A percentile compares a stretch with the other conserved stretches of the same genome.
Conservation (phyloP, 2,888 invertebrate genomes). For the Strigamia transsilvanica region DNA sequence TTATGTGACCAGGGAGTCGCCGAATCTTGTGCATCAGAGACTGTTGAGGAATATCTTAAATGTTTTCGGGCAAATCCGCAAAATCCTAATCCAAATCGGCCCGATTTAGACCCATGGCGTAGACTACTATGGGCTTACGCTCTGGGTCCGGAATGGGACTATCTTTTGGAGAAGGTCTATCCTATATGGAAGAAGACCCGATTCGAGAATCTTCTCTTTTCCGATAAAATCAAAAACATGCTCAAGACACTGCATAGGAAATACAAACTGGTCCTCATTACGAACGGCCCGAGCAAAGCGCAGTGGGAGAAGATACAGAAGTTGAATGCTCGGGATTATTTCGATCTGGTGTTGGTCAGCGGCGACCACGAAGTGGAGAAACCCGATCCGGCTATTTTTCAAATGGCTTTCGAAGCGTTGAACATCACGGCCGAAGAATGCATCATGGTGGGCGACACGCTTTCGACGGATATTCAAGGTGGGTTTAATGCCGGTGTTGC, state of each 20-base stretch:
- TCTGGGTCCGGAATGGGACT: constrained; percentile 76
- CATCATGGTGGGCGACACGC: constrained; percentile 87
- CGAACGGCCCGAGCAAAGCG: constrained; percentile 84
- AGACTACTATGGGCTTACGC: constrained; percentile 80
- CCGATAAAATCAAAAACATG: constrained; percentile 75
- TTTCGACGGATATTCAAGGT: constrained; percentile 87
- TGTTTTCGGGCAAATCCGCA: constrained; percentile 83
- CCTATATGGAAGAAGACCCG: constrained; percentile 80
- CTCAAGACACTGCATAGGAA: constrained; percentile 72
- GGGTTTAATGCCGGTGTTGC: constrained; percentile 79
- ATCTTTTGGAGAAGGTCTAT: constrained; percentile 77
- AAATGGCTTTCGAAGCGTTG: constrained; percentile 77
- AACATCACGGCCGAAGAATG: constrained; percentile 78
- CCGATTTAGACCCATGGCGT: constrained; percentile 78
- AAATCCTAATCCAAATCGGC: constrained; percentile 71
- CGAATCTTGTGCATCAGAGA: constrained; percentile 71
- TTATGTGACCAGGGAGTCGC: constrained; percentile 64
- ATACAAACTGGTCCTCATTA: constrained; percentile 81
- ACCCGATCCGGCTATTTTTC: constrained; percentile 82
- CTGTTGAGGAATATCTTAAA: constrained; percentile 75
- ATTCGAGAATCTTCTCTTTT: constrained; percentile 77
- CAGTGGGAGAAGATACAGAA: constrained; percentile 85
- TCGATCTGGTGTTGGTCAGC: constrained; percentile 69
- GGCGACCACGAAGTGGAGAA: constrained; percentile 88
- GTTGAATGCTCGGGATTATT: constrained; percentile 58